Percentiles rank a stretch among this genome's conserved stretches.
Evolutionary conservation across 1,140 invertebrate species (phyloP).

Genomic region (Aphelinus atriplicis): DNA sequence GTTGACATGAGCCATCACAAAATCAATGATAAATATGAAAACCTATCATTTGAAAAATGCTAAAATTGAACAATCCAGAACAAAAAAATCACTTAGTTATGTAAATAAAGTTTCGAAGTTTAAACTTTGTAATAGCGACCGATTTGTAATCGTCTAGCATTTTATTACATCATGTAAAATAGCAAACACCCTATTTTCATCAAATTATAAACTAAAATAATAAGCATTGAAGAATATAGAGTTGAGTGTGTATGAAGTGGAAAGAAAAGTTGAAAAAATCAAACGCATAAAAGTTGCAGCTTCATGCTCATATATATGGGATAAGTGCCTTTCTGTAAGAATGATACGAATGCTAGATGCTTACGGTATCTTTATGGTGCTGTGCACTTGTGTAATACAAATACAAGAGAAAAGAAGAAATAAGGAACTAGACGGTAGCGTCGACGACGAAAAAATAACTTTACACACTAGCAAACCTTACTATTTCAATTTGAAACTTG

Average conservation of each 20-base stretch:
- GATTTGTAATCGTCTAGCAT: conserved; percentile 33
- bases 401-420: conserved; percentile 26
- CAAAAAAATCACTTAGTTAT: conserved; percentile 26
- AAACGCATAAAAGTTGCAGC: conserved; percentile 18
- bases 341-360: conserved; percentile 35
- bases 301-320: conserved; percentile 39
- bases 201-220: conserved; percentile 18
- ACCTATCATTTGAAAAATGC: conserved; percentile 8
- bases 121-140: conserved; percentile 34
- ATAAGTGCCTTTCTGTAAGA: conserved; percentile 50
- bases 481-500: conserved; percentile 25
- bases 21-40: background rate
- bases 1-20: conserved; percentile 1
- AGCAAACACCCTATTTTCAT: conserved; percentile 39
- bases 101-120: conserved; percentile 40
- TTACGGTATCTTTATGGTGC: conserved; percentile 28
- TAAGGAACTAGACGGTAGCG: conserved; percentile 29
- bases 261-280: conserved; percentile 23
- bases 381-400: conserved; percentile 30
- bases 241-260: conserved; percentile 18
- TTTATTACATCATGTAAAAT: conserved; percentile 35
- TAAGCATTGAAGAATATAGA: conserved; percentile 18
- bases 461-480: conserved; percentile 16
- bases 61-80: conserved; percentile 22
- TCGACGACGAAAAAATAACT: conserved; percentile 30